Conservation (phyloP, 1,140 invertebrate species). For the Drosophila paulistorum region DNA sequence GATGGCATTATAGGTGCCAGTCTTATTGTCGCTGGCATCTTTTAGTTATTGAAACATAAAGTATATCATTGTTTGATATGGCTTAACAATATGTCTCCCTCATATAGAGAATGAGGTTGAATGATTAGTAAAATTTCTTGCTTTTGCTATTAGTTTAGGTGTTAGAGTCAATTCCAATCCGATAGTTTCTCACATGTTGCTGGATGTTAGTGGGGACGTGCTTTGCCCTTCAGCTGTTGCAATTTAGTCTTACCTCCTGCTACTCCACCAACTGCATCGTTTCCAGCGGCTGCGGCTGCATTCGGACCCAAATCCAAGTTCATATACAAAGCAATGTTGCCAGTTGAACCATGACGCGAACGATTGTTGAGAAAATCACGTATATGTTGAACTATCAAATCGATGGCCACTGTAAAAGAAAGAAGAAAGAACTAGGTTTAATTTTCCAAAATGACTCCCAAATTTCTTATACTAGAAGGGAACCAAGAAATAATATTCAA, state of each 20-base stretch:
- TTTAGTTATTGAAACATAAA: conserved; percentile 55
- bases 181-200: not conserved
- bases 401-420: conserved; percentile 92
- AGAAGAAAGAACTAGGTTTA: conserved; percentile 13
- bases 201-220: conserved; percentile 67
- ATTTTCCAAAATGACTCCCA: not conserved
- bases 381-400: conserved; percentile 97
- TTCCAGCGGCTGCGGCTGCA: not conserved
- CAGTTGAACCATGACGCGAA: conserved; percentile 66
- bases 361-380: conserved; percentile 89
- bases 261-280: conserved; percentile 9
- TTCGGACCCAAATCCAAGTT: conserved; percentile 57
- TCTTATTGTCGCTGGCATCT: conserved; percentile 50
- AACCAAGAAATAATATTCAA: not conserved
- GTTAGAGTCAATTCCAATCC: conserved; percentile 40
- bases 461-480: conserved; percentile 3
- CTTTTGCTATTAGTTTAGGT: conserved; percentile 12
- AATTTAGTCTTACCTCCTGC: conserved; percentile 62
- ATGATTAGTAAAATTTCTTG: conserved; percentile 27
- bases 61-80: conserved; percentile 40
- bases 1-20: conserved; percentile 69
- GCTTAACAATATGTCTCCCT: conserved; percentile 15
- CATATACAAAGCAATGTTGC: conserved; percentile 69
- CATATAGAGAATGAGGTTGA: conserved; percentile 42
- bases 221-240: conserved; percentile 43